These are phyloP conservation scores for Pandion haliaetus DNA, from an alignment of 2,113 vertebrate genomes.

Conservation along the genomic window DNA sequence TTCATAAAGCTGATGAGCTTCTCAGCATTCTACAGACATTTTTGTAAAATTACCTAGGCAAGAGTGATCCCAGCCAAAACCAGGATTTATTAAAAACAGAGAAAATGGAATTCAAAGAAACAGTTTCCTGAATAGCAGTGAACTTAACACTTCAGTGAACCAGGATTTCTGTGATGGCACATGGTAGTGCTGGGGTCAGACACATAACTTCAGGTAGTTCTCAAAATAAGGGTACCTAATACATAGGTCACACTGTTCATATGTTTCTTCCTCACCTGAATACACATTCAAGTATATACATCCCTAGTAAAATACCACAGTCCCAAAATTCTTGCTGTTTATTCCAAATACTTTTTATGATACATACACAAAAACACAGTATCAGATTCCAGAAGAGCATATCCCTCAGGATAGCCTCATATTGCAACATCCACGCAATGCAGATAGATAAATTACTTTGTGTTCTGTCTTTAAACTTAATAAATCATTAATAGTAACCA, in stretches of 20 bases:
- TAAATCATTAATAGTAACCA: background rate
- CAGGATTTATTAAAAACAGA: slow-evolving; percentile 53
- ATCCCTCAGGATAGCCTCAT: background rate
- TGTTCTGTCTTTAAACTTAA: background rate
- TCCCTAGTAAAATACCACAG: background rate
- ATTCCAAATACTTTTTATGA: background rate
- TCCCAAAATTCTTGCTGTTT: background rate
- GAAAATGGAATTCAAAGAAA: slow-evolving; percentile 30
- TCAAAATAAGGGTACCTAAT: background rate
- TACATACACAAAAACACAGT: background rate
- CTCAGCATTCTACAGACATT: slow-evolving; percentile 26
- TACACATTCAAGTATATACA: background rate
- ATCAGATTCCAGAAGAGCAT: background rate
- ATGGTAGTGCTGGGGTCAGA: background rate
- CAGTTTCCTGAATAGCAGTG: slow-evolving; percentile 23
- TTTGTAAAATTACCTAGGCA: slow-evolving; percentile 54
- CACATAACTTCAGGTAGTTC: background rate
- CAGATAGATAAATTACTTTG: background rate
- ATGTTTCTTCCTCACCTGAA: background rate
- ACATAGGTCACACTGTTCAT: background rate
- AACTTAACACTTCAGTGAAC: slow-evolving; percentile 27
- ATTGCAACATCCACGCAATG: background rate
- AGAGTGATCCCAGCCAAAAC: slow-evolving; percentile 8
- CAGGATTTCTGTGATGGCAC: background rate
- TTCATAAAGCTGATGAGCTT: slow-evolving; percentile 1